These are phyloP conservation scores for Drosophila peninsularis DNA, from an alignment of 2,888 invertebrate genomes.

Conservation along the genomic window DNA sequence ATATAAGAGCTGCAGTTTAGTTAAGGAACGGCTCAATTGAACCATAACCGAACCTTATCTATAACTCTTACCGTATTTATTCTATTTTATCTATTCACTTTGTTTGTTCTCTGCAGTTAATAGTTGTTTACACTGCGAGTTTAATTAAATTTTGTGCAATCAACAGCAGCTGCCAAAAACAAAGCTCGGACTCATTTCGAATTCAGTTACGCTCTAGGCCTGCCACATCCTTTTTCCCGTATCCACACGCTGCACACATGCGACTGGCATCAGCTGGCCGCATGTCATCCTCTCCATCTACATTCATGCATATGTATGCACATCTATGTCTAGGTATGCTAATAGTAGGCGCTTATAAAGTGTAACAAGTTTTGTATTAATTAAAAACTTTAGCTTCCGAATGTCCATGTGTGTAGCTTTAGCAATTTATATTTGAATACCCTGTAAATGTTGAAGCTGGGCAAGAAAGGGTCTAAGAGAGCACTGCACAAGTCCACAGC, in stretches of 20 bases:
- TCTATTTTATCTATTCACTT: conserved; percentile 8
- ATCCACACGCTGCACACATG: background rate
- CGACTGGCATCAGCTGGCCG: conserved; percentile 8
- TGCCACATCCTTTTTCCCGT: conserved; percentile 10
- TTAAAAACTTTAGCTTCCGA: conserved; percentile 79
- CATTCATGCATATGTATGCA: conserved; percentile 1
- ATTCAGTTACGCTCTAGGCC: conserved; percentile 33
- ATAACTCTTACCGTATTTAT: too few species aligned
- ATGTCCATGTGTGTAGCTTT: conserved; percentile 41
- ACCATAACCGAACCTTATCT: background rate
- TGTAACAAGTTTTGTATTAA: conserved; percentile 83
- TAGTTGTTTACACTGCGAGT: conserved; percentile 43
- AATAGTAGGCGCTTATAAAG: conserved; percentile 76
- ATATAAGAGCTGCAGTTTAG: background rate
- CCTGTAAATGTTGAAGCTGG: background rate
- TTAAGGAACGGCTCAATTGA: background rate
- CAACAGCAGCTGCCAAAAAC: conserved; percentile 36
- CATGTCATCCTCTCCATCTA: background rate
- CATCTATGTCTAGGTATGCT: conserved; percentile 17
- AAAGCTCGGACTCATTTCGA: conserved; percentile 17
- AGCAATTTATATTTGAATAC: conserved; percentile 50
- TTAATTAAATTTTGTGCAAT: conserved; percentile 78
- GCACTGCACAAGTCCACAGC: background rate
- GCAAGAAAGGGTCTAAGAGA: background rate
- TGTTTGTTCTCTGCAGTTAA: conserved; percentile 23